Evolutionary conservation across 2,113 vertebrate genomes (phyloP).

Genomic region (Caranx melampygus): DNA sequence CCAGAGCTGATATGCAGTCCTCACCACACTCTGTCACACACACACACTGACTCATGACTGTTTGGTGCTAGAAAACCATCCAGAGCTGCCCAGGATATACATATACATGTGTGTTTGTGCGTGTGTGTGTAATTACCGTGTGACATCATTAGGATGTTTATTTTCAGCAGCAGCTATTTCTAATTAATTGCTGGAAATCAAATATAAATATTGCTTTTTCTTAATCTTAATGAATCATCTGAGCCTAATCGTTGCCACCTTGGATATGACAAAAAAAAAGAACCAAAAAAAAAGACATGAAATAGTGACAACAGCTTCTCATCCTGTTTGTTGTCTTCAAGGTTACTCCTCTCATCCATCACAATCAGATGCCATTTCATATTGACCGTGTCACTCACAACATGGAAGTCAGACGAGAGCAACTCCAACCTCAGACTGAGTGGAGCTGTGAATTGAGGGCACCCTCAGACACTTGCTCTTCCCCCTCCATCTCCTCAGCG

Average conservation of each 20-base stretch:
- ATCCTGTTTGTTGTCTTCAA: conserved; percentile 25
- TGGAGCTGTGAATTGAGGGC: conserved; percentile 48
- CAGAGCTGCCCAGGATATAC: not conserved
- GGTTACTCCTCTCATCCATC: conserved; percentile 22
- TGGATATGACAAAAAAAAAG: conserved; percentile 5
- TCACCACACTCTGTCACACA: no score
- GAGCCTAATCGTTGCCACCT: not conserved
- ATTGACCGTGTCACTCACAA: conserved; percentile 21
- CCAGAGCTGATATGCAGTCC: not conserved
- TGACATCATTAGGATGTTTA: not conserved
- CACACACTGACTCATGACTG: not conserved
- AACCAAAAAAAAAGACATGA: not conserved
- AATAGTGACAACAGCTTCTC: not conserved
- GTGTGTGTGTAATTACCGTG: no score
- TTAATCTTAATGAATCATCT: not conserved
- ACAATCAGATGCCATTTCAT: conserved; percentile 13
- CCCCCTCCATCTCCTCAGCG: conserved; percentile 31
- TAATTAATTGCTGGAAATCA: not conserved
- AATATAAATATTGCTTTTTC: not conserved
- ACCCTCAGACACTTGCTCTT: not conserved
- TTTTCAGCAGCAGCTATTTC: not conserved
- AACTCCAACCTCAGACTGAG: conserved; percentile 26
- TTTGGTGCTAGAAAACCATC: not conserved
- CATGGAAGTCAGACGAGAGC: conserved; percentile 28
- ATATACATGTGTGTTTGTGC: no score